These are phyloP conservation scores for Orgyia antiqua DNA, from an alignment of 2,888 invertebrate genomes.

Conservation along the genomic window DNA sequence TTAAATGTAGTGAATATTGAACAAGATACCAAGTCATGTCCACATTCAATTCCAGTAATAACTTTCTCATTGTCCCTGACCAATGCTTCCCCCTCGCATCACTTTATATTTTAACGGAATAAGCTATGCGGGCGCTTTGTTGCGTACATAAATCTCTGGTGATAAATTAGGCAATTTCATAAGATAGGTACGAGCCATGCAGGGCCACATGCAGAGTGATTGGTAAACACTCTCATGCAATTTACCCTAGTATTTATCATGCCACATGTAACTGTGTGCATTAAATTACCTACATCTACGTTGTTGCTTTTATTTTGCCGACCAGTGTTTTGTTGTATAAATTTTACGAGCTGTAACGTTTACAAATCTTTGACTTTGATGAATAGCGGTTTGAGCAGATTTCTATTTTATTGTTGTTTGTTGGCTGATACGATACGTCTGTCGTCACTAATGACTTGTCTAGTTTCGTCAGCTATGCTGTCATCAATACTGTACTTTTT, in stretches of 20 bases:
- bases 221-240: conserved; percentile 44
- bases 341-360: conserved; percentile 31
- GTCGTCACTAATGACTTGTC: conserved; percentile 12
- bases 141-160: conserved; percentile 55
- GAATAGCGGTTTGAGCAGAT: conserved; percentile 17
- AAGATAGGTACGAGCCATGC: conserved; percentile 50
- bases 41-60: too few relatives aligned
- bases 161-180: conserved; percentile 64
- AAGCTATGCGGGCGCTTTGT: conserved; percentile 51
- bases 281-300: not conserved
- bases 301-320: conserved; percentile 29
- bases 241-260: conserved; percentile 39
- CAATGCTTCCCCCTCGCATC: conserved; percentile 25
- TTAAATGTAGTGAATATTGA: conserved; percentile 22
- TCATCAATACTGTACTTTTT: too few relatives aligned
- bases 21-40: too few relatives aligned
- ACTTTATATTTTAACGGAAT: conserved; percentile 28
- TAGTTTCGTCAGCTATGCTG: conserved; percentile 12
- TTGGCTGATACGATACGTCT: conserved; percentile 11
- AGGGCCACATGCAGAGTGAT: conserved; percentile 36
- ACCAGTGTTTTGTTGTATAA: conserved; percentile 29
- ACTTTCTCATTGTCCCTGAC: conserved; percentile 33
- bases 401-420: conserved; percentile 19
- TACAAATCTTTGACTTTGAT: conserved; percentile 23
- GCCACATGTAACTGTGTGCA: too few relatives aligned